Conservation (phyloP, 1,140 invertebrate genomes). For the Polyergus mexicanus region DNA sequence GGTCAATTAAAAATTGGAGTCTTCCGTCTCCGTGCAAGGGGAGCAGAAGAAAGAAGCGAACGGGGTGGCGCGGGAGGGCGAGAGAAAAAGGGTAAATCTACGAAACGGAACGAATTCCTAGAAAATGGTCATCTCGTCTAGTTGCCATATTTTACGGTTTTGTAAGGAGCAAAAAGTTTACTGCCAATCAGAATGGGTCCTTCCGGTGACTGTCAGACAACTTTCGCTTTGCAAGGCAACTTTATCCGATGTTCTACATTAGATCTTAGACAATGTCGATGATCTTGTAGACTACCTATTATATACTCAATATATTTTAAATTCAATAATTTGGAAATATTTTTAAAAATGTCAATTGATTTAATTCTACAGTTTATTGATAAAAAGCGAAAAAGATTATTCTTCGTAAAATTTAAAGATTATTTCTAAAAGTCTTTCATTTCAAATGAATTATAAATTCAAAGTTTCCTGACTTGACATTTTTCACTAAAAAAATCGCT, state of each 20-base stretch:
- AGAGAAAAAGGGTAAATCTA: too few relatives aligned
- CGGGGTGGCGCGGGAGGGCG: neutral
- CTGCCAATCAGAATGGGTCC: slow-evolving; percentile 73
- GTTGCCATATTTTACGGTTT: slow-evolving; percentile 75
- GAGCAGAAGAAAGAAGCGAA: neutral
- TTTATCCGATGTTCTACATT: neutral
- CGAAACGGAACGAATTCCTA: slow-evolving; percentile 5
- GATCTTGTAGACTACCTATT: neutral
- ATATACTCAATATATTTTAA: neutral
- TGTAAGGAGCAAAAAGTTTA: slow-evolving; percentile 69
- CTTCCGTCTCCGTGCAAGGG: neutral
- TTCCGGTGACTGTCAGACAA: neutral
- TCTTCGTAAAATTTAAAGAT: neutral
- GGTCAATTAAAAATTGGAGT: slow-evolving; percentile 55
- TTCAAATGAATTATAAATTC: neutral
- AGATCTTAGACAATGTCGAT: neutral
- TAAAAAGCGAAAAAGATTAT: neutral
- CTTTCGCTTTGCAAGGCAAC: neutral
- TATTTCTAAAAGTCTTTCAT: neutral
- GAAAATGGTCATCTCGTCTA: neutral
- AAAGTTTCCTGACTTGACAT: neutral
- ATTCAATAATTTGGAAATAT: too few relatives aligned
- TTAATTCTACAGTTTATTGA: too few relatives aligned
- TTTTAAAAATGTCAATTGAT: too few relatives aligned
- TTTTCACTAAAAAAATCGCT: neutral